A percentile compares a stretch with the other conserved stretches of the same genome.
Conservation (phyloP, 64 coral and sea anemone genomes). For the Porites lutea region DNA sequence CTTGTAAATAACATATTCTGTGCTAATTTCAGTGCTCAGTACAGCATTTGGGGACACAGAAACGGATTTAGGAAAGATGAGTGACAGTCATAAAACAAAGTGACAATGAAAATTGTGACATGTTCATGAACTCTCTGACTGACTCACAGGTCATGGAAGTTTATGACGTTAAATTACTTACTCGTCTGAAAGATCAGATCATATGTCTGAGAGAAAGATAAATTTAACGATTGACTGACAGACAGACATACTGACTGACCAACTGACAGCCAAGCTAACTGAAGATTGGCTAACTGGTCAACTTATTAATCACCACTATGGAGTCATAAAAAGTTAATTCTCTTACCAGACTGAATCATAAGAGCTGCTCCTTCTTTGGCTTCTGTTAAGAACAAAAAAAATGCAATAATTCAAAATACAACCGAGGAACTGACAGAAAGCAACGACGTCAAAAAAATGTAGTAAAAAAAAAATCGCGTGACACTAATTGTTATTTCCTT, state of each 20-base stretch:
- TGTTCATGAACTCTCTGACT: background rate
- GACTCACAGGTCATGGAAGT: too few relatives aligned
- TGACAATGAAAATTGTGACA: background rate
- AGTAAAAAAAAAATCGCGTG: background rate
- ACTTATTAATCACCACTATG: background rate
- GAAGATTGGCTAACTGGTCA: background rate
- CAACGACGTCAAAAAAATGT: background rate
- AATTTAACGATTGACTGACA: background rate
- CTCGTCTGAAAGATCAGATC: background rate
- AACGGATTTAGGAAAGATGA: background rate
- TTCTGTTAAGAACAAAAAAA: conserved; percentile 8
- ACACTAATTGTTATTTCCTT: background rate
- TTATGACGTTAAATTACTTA: background rate
- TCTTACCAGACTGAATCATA: conserved; percentile 38
- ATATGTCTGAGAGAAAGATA: background rate
- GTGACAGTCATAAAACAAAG: background rate
- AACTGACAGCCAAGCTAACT: background rate
- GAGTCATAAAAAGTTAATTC: background rate
- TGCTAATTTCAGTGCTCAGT: too few relatives aligned
- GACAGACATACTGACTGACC: background rate
- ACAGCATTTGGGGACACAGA: background rate
- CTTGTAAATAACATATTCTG: too few relatives aligned
- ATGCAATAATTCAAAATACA: background rate
- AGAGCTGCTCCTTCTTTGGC: conserved; percentile 9
- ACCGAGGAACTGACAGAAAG: background rate